Percentiles rank a stretch among this genome's conserved stretches.
These are phyloP conservation scores for Cantharis rustica DNA, from an alignment of 2,888 invertebrate species.

Conservation along the genomic window DNA sequence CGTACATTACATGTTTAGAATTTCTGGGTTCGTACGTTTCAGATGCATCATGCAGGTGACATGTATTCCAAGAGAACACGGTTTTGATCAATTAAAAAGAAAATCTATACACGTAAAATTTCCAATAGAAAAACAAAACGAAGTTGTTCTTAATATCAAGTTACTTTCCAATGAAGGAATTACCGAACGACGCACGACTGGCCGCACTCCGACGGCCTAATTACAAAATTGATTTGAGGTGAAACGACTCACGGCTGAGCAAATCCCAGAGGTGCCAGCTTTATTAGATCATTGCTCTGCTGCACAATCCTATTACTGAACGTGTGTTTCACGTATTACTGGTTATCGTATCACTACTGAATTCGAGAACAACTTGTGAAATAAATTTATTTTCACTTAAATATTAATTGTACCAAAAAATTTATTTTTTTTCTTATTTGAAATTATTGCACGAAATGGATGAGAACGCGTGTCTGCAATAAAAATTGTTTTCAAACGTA, in stretches of 20 bases:
- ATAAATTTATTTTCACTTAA: constrained; percentile 14
- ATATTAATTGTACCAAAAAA: background rate
- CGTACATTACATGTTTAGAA: background rate
- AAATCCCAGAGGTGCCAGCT: constrained; percentile 49
- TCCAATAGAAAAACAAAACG: background rate
- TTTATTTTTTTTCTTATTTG: background rate
- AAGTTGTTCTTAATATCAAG: constrained; percentile 37
- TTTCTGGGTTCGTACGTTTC: background rate
- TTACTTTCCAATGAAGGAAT: constrained; percentile 49
- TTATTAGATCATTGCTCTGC: constrained; percentile 53
- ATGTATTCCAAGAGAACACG: background rate
- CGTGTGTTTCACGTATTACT: constrained; percentile 32
- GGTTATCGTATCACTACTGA: constrained; percentile 26
- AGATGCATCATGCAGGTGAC: background rate
- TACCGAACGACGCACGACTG: constrained; percentile 46
- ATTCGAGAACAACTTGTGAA: constrained; percentile 21
- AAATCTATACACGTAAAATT: background rate
- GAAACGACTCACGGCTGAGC: constrained; percentile 50
- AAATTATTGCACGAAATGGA: background rate
- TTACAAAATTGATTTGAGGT: constrained; percentile 54
- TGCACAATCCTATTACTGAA: constrained; percentile 50
- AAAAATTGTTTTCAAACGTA: background rate
- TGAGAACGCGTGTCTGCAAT: background rate
- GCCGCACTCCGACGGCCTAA: constrained; percentile 47
- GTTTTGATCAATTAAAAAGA: background rate